Conservation (phyloP, 2,888 invertebrate genomes). For the Leptinotarsa peninsularis region DNA sequence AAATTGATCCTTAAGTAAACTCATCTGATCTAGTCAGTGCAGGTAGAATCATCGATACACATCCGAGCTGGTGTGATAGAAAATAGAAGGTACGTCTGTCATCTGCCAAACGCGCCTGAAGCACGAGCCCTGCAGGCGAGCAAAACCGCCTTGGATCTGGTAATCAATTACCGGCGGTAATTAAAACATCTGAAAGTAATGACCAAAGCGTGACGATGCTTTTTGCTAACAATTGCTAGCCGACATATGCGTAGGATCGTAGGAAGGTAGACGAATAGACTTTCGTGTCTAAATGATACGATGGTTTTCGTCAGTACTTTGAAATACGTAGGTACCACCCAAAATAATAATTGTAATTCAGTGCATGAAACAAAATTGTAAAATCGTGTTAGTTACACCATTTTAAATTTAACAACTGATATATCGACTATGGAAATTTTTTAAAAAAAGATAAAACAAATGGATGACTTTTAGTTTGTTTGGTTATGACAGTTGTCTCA, state of each 20-base stretch:
- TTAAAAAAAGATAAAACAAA: too few relatives aligned
- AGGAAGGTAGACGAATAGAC: neutral
- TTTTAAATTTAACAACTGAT: too few relatives aligned
- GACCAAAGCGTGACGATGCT: conserved; percentile 61
- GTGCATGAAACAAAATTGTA: too few relatives aligned
- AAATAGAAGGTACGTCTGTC: conserved; percentile 28
- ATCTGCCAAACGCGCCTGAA: conserved; percentile 39
- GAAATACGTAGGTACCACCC: too few relatives aligned
- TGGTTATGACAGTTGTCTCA: too few relatives aligned
- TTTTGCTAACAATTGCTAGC: conserved; percentile 54
- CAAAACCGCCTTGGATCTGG: conserved; percentile 46
- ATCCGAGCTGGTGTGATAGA: neutral
- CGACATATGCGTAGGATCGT: conserved; percentile 38
- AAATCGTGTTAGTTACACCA: too few relatives aligned
- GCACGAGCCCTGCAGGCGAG: conserved; percentile 20
- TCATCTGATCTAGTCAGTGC: neutral
- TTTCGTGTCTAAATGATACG: neutral
- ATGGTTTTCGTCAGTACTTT: neutral
- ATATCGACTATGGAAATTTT: too few relatives aligned
- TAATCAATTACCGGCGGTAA: conserved; percentile 61
- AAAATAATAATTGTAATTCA: too few relatives aligned
- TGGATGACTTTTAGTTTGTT: too few relatives aligned
- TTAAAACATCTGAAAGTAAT: conserved; percentile 63
- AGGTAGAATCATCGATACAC: conserved; percentile 4
- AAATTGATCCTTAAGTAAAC: neutral